Base-by-base conservation (phyloP, 1,140 invertebrate species). In the Helicoverpa zea region DNA sequence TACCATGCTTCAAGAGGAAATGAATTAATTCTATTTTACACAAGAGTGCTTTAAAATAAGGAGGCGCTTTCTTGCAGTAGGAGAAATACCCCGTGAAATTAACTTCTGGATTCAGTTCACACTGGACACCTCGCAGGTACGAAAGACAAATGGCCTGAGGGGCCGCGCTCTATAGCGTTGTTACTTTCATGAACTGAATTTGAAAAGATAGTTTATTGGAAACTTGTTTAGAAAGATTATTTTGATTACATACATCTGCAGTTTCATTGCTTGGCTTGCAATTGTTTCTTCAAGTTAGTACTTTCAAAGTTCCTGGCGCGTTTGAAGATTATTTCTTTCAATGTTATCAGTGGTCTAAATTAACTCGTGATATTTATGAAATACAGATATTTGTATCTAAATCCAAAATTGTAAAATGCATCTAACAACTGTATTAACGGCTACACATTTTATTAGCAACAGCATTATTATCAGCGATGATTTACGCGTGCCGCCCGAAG, bases 51-150 rank as follows among this genome's bases (percentile, higher is more conserved):
- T 81, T 90, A 87, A 89, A 89, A 87, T 85, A 88, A 88, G 81
- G 81, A 86, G 83, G 72, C 81, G 73, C 75, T 87, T 87, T 89
- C 86, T 88, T 88, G 81, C 80, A 85, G 64, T 87, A 80, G 81
- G 82, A 89, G 92, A 92, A 93, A 91, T 89, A 89, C 87, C 80
- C 90, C 88, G 89, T 91, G 91, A 93, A 92, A 93, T 92, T 91
- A 92, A 90, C 91, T 93, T 83, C 85, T 83, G 88, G 86, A 87
- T 87, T 88, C 83, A 84, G 86, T 90, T 85, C 84, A 74, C 84
- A 83, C 86, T 87, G 90, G 90, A 91, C 88, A 92, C 86, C 87
- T 87, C 79, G 85, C 91, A 91, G 90, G 88, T 91, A 88, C 80
- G 80, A 79, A 86, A 92, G 88, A 90, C 82, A 90, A 92, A 92